Base-by-base conservation (phyloP, 2,113 vertebrate genomes). In the Pelusios castaneus region DNA sequence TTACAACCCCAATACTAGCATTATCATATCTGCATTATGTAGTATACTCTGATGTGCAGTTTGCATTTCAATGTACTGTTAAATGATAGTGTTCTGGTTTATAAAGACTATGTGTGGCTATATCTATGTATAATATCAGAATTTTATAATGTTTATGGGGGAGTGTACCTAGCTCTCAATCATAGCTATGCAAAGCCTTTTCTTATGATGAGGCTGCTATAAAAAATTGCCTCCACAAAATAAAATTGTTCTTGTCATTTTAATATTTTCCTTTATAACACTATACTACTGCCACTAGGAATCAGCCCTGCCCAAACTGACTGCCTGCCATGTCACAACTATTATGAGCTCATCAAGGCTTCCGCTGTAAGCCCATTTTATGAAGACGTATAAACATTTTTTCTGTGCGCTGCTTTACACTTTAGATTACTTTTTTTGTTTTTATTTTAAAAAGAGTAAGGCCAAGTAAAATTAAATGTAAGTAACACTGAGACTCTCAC, bases 81-180 rank as follows among this genome's bases (percentile, higher is more conserved):
- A 95, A 89, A 95, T 55, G 24, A 38, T 41, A 85, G 56, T 12
- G 34, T 63, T 93, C 73, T 94, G 58, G 58, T 80, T 85, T 63
- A n/a, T 49, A 34, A 73, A 82, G 16, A 47, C 7, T 47, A 10
- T 58, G 24, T 55, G 22, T 79, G 19, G 60, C 55, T 55, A 10
- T 60, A 49, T 51, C 77, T 93, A 1, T 1, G 31, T 67, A 90
- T 29, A 31, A 47, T 7, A 8, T 6, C 10, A 1, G 8, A 25
- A 12, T 79, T 38, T 91, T 95, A 89, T 38, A 41, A n/a, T 5
- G 4, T 34, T 70, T 70, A 21, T 70, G n/a, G n/a, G 58, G 63
- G 17, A 52, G 25, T 21, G 22, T 29, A 79, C 83, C 41, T 52
- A 41, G 52, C 85, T 89, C 38, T 85, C 47, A 38, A 21, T 82